Percentiles rank a stretch among this genome's conserved stretches.
Conservation (phyloP, 1,140 invertebrate genomes). For the Sitobion miscanthi region DNA sequence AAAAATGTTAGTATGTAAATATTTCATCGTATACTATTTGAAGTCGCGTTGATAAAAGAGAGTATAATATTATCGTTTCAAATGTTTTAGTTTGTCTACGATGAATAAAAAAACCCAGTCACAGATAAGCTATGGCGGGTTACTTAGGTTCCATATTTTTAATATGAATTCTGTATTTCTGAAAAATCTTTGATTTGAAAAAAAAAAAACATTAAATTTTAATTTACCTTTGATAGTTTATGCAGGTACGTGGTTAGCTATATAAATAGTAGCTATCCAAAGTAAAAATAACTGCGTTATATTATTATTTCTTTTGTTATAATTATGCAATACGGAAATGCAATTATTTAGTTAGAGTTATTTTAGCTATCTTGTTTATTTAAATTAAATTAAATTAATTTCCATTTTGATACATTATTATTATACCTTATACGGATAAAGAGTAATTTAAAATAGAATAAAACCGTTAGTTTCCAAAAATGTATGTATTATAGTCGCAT, state of each 20-base stretch:
- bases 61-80: not conserved
- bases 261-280: not conserved
- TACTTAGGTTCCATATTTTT: not conserved
- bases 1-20: not conserved
- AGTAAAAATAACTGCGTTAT: not conserved
- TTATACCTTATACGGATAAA: not conserved
- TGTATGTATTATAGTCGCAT: not conserved
- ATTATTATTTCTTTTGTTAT: not conserved
- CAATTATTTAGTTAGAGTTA: not conserved
- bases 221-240: not conserved
- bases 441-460: not conserved
- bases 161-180: not conserved
- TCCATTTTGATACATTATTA: not conserved
- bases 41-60: not conserved
- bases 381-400: not conserved
- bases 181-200: not conserved
- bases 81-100: not conserved
- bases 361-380: not conserved
- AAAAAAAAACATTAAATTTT: not conserved
- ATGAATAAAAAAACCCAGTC: not conserved
- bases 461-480: not conserved
- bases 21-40: not conserved
- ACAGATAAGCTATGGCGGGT: not conserved
- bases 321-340: not conserved
- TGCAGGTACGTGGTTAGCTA: not conserved